These are phyloP conservation scores for Ciconia stormi DNA, from an alignment of 2,113 vertebrate species.

Conservation along the genomic window DNA sequence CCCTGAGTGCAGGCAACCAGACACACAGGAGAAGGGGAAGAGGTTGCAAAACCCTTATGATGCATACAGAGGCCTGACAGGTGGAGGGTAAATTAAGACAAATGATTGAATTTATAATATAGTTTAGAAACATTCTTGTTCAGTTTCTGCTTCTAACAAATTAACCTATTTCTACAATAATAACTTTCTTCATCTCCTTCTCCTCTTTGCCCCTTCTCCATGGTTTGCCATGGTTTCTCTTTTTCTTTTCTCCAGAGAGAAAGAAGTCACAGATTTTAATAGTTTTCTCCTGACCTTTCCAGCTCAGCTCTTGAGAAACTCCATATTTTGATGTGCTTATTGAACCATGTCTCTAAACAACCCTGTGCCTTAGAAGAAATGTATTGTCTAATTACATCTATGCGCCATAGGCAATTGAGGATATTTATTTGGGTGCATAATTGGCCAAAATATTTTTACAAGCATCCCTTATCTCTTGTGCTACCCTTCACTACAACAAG, in stretches of 20 bases:
- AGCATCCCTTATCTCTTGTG: neutral
- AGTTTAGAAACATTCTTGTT: neutral
- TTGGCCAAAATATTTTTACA: neutral
- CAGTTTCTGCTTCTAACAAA: neutral
- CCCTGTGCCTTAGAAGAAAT: neutral
- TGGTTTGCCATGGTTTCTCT: neutral
- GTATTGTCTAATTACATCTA: neutral
- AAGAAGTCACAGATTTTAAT: neutral
- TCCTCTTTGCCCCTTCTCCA: neutral
- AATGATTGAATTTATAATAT: neutral
- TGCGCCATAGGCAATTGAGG: neutral
- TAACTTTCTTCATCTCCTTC: neutral
- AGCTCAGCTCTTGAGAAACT: neutral
- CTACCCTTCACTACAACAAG: neutral
- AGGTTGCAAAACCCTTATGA: neutral
- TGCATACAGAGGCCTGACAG: neutral
- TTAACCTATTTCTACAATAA: neutral
- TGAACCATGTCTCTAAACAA: neutral
- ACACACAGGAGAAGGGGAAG: neutral
- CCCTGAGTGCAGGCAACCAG: neutral
- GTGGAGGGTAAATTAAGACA: neutral
- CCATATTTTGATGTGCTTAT: slow-evolving; percentile 15
- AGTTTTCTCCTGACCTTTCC: slow-evolving; percentile 1
- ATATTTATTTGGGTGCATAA: neutral
- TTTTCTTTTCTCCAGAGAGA: neutral